Percentiles rank a stretch among this genome's conserved stretches.
phyloP scores from a whole-genome alignment of 2,113 vertebrate genomes.

The Pristiophorus japonicus region DNA sequence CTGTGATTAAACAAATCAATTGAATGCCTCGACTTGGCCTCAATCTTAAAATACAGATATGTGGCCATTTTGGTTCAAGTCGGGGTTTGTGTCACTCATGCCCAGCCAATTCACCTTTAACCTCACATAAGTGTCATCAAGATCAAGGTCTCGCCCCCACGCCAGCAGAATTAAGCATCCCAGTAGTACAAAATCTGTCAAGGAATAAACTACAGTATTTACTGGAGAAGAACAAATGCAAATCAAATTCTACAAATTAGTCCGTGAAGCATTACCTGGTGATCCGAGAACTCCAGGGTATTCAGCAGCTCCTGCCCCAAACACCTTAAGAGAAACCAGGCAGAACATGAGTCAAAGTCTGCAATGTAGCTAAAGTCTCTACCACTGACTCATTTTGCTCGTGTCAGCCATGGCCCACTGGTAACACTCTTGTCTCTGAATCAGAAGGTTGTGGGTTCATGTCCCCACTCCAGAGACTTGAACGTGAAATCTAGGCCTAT shows the following conservation, averaged over 20 bases:
- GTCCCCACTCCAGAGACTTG: too few relatives aligned
- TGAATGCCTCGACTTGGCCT: conserved; percentile 41
- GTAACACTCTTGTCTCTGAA: too few relatives aligned
- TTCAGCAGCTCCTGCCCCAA: too few relatives aligned
- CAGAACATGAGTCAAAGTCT: background rate
- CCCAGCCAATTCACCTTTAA: background rate
- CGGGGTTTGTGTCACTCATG: background rate
- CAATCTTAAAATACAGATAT: conserved; percentile 44
- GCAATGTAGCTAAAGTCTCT: background rate
- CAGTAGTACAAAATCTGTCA: too few relatives aligned
- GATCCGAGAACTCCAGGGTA: background rate
- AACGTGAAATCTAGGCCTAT: too few relatives aligned
- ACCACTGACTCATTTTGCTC: background rate
- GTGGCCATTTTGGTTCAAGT: background rate
- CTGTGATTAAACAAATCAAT: background rate
- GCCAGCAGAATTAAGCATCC: background rate
- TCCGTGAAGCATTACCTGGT: background rate
- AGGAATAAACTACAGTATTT: background rate
- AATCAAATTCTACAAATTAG: background rate
- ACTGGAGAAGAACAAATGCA: background rate
- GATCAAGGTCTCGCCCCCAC: background rate
- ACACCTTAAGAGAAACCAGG: background rate
- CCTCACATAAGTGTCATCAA: background rate
- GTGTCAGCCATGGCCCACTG: background rate
- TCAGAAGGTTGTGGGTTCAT: too few relatives aligned